Evolutionary conservation across 2,888 invertebrate genomes (phyloP).

Genomic region (Carcina quercana): DNA sequence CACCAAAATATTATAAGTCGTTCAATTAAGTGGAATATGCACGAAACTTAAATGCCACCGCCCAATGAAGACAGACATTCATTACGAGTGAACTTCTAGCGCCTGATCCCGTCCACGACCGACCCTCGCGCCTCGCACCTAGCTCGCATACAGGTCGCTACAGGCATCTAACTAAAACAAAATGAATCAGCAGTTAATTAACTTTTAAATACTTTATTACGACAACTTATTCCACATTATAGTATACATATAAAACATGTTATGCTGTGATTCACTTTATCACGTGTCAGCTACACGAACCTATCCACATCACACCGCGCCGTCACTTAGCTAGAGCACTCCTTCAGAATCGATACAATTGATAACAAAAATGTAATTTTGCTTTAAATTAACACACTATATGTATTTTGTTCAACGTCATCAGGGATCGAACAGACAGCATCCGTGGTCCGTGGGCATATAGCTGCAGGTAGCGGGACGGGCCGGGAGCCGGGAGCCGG

Average conservation of each 20-base stretch:
- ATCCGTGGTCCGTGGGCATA: constrained; percentile 36
- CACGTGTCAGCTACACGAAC: constrained; percentile 68
- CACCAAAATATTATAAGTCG: no score
- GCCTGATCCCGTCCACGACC: constrained; percentile 1
- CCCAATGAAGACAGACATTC: constrained; percentile 29
- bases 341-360: constrained; percentile 39
- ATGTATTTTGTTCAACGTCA: constrained; percentile 68
- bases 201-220: constrained; percentile 75
- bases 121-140: constrained; percentile 1
- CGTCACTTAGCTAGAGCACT: constrained; percentile 54
- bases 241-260: constrained; percentile 73
- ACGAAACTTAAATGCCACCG: constrained; percentile 30
- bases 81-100: no score
- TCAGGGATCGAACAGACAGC: constrained; percentile 58
- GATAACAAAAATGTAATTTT: constrained; percentile 64
- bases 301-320: constrained; percentile 72
- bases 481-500: constrained; percentile 17
- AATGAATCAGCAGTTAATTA: constrained; percentile 63
- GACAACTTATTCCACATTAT: constrained; percentile 72
- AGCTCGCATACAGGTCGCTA: constrained; percentile 29
- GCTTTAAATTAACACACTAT: constrained; percentile 68
- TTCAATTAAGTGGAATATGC: constrained; percentile 52
- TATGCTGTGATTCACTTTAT: constrained; percentile 69
- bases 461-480: no score
- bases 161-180: constrained; percentile 54